A percentile compares a stretch with the other conserved stretches of the same genome.
phyloP scores from a whole-genome alignment of 2,113 vertebrate species.

The Caretta caretta region DNA sequence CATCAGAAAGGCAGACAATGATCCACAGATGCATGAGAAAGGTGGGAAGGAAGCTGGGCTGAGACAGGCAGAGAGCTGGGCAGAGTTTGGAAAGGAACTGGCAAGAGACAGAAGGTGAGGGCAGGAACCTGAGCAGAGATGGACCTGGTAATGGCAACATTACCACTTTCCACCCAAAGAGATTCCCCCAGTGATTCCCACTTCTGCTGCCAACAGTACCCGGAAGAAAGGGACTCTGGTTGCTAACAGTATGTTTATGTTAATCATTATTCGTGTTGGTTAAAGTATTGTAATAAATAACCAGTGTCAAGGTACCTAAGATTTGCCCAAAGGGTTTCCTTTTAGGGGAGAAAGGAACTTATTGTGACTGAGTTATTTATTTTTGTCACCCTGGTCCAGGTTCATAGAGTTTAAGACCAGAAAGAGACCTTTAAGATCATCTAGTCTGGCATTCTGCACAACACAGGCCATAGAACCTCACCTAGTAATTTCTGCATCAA shows the following conservation, averaged over 20 bases:
- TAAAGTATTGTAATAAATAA: conserved; percentile 50
- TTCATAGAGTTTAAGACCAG: neutral
- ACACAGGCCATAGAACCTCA: neutral
- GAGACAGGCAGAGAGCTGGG: neutral
- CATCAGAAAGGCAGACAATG: neutral
- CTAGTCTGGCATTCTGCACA: neutral
- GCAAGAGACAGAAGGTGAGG: neutral
- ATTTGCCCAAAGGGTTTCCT: neutral
- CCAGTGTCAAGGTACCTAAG: neutral
- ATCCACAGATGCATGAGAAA: neutral
- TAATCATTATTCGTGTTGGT: neutral
- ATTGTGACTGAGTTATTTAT: neutral
- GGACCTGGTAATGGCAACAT: neutral
- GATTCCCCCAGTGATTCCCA: neutral
- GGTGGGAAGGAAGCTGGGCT: neutral
- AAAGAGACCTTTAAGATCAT: neutral
- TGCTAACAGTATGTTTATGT: neutral
- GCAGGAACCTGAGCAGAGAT: neutral
- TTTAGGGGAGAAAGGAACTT: neutral
- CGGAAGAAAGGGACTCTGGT: neutral
- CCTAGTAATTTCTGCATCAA: too few species aligned
- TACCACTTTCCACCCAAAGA: neutral
- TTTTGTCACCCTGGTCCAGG: neutral
- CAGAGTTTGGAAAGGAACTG: neutral
- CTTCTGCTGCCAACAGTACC: neutral